These are phyloP conservation scores for Semotilus atromaculatus DNA, from an alignment of 2,797 vertebrate genomes.

Conservation along the genomic window DNA sequence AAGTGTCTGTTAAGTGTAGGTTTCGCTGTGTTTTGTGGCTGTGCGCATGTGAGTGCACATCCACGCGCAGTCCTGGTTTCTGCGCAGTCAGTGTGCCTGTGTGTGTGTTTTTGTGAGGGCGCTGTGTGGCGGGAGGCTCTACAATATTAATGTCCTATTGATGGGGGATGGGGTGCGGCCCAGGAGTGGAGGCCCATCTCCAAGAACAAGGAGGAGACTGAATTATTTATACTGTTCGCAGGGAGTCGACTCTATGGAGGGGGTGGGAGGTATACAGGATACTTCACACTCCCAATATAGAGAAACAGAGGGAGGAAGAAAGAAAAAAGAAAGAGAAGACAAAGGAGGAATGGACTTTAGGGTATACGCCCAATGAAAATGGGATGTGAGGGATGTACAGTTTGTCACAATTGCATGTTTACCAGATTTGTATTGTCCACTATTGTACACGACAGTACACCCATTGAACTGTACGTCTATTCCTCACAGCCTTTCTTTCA, in stretches of 20 bases:
- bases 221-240: slow-evolving; percentile 79
- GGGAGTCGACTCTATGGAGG: slow-evolving; percentile 60
- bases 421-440: not conserved
- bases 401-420: not conserved
- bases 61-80: not conserved
- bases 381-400: not conserved
- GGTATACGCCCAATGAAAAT: slow-evolving; percentile 42
- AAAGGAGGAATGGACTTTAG: not conserved
- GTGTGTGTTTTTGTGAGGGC: slow-evolving; percentile 24
- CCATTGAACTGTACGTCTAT: not conserved
- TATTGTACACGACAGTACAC: not conserved
- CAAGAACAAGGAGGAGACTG: slow-evolving; percentile 73
- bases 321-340: not conserved
- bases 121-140: slow-evolving; percentile 49
- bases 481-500: not conserved
- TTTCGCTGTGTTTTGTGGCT: not conserved
- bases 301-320: slow-evolving; percentile 20
- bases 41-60: not conserved
- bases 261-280: slow-evolving; percentile 16
- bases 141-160: slow-evolving; percentile 62
- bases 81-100: slow-evolving; percentile 4
- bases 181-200: slow-evolving; percentile 61
- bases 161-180: slow-evolving; percentile 45
- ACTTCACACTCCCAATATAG: slow-evolving; percentile 8
- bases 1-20: not conserved